Conservation (phyloP, 2,797 vertebrate species). For the Danio kyathit region DNA sequence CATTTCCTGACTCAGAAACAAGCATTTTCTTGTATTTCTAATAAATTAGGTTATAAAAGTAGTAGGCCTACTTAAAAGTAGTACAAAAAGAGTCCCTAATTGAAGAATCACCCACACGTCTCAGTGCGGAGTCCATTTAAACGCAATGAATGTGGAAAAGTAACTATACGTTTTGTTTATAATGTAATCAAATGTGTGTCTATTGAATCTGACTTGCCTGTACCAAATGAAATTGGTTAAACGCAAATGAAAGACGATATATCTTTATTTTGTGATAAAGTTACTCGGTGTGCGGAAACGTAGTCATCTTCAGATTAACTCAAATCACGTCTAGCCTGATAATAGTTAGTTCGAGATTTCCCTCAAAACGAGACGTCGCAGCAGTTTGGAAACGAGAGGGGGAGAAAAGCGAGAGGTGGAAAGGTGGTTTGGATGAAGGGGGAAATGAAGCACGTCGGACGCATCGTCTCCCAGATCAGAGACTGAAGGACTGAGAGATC, state of each 20-base stretch:
- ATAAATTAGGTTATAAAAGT: background rate
- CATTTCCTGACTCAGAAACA: background rate
- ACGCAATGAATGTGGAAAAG: constrained; percentile 47
- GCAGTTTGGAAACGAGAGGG: background rate
- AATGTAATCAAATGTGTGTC: constrained; percentile 49
- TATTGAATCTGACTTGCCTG: constrained; percentile 62
- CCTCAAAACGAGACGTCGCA: constrained; percentile 33
- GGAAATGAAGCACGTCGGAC: constrained; percentile 49
- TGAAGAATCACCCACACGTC: constrained; percentile 34
- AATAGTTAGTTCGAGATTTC: constrained; percentile 10
- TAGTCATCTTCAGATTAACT: constrained; percentile 38
- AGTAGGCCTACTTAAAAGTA: background rate
- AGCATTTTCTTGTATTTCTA: background rate
- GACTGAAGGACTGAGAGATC: constrained; percentile 62
- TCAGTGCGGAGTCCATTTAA: constrained; percentile 55
- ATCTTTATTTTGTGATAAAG: constrained; percentile 54
- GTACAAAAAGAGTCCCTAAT: background rate
- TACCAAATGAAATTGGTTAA: constrained; percentile 71
- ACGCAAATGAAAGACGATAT: constrained; percentile 35
- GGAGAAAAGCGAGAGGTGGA: constrained; percentile 4
- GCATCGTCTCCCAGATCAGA: constrained; percentile 53
- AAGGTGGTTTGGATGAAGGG: background rate
- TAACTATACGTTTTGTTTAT: constrained; percentile 42
- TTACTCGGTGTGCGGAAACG: constrained; percentile 13
- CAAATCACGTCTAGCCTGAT: constrained; percentile 18